phyloP scores from a whole-genome alignment of 2,888 invertebrate genomes.

The Tenthredo distinguenda region DNA sequence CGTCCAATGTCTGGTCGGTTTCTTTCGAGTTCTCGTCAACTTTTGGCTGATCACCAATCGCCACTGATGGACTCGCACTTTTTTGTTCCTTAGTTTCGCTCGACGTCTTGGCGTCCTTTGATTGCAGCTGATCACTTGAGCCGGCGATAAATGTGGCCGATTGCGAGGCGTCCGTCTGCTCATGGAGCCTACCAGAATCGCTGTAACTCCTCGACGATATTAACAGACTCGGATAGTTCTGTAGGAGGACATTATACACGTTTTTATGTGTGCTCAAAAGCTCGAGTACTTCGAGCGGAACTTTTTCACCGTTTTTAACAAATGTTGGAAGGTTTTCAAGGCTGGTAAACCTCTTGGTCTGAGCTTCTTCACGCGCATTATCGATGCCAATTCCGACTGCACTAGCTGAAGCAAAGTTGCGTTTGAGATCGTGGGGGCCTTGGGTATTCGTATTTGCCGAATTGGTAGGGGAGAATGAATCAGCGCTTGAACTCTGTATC shows the following conservation, averaged over 20 bases:
- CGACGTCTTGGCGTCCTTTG: conserved; percentile 48
- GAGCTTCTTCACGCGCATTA: conserved; percentile 69
- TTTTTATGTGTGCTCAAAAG: conserved; percentile 85
- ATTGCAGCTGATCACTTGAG: conserved; percentile 72
- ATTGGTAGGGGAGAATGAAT: conserved; percentile 86
- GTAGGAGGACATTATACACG: conserved; percentile 86
- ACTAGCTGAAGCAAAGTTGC: conserved; percentile 72
- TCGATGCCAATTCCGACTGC: conserved; percentile 76
- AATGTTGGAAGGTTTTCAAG: conserved; percentile 92
- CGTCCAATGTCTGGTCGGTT: background rate
- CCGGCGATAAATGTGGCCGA: conserved; percentile 71
- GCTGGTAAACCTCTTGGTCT: conserved; percentile 86
- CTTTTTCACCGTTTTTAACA: conserved; percentile 87
- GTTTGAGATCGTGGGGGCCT: conserved; percentile 76
- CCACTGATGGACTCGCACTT: conserved; percentile 41
- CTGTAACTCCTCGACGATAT: conserved; percentile 88
- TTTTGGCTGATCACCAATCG: conserved; percentile 40
- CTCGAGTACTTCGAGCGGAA: conserved; percentile 88
- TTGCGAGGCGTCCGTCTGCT: conserved; percentile 70
- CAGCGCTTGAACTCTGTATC: conserved; percentile 84
- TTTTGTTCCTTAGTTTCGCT: conserved; percentile 54
- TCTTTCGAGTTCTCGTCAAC: conserved; percentile 29
- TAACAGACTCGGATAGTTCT: conserved; percentile 88
- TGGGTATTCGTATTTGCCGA: conserved; percentile 82
- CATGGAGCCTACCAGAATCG: conserved; percentile 81